Evolutionary conservation across 2,888 invertebrate species (phyloP), one percentile per base, ranked within the genome.

Genomic region (Callimorpha dominula): DNA sequence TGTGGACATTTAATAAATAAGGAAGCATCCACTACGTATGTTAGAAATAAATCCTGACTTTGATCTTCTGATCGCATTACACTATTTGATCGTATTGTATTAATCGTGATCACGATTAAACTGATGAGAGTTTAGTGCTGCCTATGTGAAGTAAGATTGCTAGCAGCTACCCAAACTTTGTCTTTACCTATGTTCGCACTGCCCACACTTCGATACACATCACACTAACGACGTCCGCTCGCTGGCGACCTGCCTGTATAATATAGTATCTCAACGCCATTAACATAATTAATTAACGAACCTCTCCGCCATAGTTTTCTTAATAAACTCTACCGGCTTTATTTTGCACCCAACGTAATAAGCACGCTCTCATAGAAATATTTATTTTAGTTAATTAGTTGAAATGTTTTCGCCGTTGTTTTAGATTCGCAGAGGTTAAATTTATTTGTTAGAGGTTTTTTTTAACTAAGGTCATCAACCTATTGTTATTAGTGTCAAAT

Each of bases 311-410:
- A 49, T 65, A 65, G 15, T 49, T 31, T 20, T 65, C 43, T 14
- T 49, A 31, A 65, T 49, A 65, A 20, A 50, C 15, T 49, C 31
- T 46, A 65, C 15, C 7, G 6, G 20, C 40, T 46, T 64, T 15
- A 43, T 17, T 50, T 64, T 63, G 64, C 15, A 31, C 64, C 50
- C 17, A 73, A 46, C n/a, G 14, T 70, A 63, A 65, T 52, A 46
- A 73, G 14, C 49, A 65, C 65, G 46, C 20, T 65, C 11, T 57
- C 11, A 20, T 65, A 49, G 15, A 50, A 49, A 49, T 65, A 65
- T 50, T 65, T 31, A 20, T 65, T 65, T 31, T 9, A 65, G 49
- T 65, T 65, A 50, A 50, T 14, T n/a, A 49, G 4, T 49, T 60
- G 31, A 31, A 60, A 60, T 60, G 31, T 31, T 20, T 60, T 57